phyloP scores from a whole-genome alignment of 2,888 invertebrate genomes.

The Diarsia mendica region DNA sequence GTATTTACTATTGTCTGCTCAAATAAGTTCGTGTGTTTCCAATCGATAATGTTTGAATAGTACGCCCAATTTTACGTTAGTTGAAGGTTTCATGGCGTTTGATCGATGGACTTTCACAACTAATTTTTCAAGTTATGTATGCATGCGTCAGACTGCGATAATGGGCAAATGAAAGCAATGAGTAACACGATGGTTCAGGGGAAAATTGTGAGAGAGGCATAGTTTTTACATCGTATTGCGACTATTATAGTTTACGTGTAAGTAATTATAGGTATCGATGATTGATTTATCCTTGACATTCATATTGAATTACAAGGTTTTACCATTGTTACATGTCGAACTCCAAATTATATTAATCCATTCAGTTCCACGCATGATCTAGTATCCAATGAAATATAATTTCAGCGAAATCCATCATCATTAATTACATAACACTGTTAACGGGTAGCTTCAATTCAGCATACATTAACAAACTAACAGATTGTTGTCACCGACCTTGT shows the following conservation, averaged over 20 bases:
- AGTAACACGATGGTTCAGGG: constrained; percentile 29
- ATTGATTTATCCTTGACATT: constrained; percentile 28
- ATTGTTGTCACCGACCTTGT: constrained; percentile 59
- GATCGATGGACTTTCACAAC: constrained; percentile 55
- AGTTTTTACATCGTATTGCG: neutral
- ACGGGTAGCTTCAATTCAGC: constrained; percentile 23
- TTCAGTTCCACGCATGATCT: constrained; percentile 8
- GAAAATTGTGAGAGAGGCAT: constrained; percentile 35
- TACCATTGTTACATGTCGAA: constrained; percentile 9
- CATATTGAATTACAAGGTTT: constrained; percentile 7
- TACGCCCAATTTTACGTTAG: constrained; percentile 48
- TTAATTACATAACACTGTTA: constrained; percentile 28
- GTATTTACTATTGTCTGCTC: constrained; percentile 52
- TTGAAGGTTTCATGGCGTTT: constrained; percentile 52
- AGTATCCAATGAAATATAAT: neutral
- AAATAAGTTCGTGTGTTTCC: constrained; percentile 51
- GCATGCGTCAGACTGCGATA: constrained; percentile 40
- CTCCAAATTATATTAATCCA: constrained; percentile 18
- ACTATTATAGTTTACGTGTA: constrained; percentile 3
- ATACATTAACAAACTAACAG: constrained; percentile 36
- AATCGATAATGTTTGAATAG: constrained; percentile 64
- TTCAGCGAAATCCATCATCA: constrained; percentile 22
- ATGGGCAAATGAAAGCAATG: constrained; percentile 47
- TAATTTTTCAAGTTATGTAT: constrained; percentile 47
- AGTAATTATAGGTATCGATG: constrained; percentile 8